These are phyloP conservation scores for Argyresthia goedartella DNA, from an alignment of 2,888 invertebrate species.

Conservation along the genomic window DNA sequence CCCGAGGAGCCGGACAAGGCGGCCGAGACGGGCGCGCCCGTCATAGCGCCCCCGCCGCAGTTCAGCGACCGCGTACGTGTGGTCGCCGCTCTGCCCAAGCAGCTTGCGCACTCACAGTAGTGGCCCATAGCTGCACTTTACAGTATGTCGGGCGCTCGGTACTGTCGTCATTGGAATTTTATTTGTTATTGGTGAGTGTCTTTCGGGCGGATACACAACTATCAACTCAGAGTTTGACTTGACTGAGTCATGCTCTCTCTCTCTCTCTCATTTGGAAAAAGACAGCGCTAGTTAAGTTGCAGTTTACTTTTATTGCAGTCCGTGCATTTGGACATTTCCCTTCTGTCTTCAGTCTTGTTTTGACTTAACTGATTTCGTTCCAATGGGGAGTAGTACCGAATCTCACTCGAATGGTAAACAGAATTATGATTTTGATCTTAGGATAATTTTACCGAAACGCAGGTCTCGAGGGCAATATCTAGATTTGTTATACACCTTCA, in stretches of 20 bases:
- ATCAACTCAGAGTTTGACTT: too few relatives aligned
- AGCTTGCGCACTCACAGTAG: conserved; percentile 58
- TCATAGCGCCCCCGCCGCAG: conserved; percentile 90
- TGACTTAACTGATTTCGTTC: too few relatives aligned
- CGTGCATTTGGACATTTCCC: too few relatives aligned
- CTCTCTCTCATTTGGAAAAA: too few relatives aligned
- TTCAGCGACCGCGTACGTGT: conserved; percentile 91
- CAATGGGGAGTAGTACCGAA: too few relatives aligned
- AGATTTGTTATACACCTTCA: conserved; percentile 14
- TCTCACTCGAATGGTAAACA: neutral
- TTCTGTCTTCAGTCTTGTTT: too few relatives aligned
- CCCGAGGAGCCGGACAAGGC: conserved; percentile 77
- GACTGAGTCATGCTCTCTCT: too few relatives aligned
- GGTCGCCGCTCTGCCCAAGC: conserved; percentile 87
- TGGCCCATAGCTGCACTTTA: too few relatives aligned
- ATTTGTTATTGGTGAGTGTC: neutral
- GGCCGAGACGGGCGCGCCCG: conserved; percentile 43
- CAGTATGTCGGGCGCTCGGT: neutral
- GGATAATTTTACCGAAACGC: conserved; percentile 4
- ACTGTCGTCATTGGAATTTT: neutral
- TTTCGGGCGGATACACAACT: neutral
- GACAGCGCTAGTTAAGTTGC: too few relatives aligned
- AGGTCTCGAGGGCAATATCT: conserved; percentile 8
- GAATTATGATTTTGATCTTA: conserved; percentile 7
- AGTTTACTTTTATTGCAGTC: too few relatives aligned